Conservation (phyloP, 2,888 invertebrate species). For the Sesia bembeciformis region DNA sequence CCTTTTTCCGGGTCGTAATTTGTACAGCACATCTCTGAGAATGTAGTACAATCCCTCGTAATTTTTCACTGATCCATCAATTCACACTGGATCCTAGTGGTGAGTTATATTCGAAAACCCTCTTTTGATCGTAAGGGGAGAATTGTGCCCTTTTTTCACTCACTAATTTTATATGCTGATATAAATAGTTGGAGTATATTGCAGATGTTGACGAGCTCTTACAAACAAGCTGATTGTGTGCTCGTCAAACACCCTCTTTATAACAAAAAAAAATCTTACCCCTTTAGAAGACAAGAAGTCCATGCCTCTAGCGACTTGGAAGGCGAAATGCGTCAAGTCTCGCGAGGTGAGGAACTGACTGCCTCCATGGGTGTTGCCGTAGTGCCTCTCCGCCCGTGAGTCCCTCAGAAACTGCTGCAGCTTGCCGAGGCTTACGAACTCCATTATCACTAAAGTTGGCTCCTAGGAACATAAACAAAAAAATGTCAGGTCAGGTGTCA, state of each 20-base stretch:
- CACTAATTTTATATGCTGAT: background rate
- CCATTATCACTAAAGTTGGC: slow-evolving; percentile 93
- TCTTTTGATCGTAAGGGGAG: too few species aligned
- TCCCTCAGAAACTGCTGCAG: slow-evolving; percentile 90
- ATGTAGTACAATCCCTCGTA: too few species aligned
- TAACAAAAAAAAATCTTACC: slow-evolving; percentile 66
- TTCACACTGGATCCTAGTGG: too few species aligned
- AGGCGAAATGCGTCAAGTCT: slow-evolving; percentile 91
- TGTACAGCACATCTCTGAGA: too few species aligned
- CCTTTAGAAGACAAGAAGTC: slow-evolving; percentile 88
- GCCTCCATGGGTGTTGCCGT: slow-evolving; percentile 84
- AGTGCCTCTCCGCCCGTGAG: slow-evolving; percentile 88
- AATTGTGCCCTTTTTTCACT: too few species aligned
- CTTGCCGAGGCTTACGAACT: slow-evolving; percentile 91
- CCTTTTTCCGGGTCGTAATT: too few species aligned
- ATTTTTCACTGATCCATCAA: too few species aligned
- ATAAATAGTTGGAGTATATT: background rate
- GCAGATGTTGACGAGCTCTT: background rate
- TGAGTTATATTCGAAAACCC: too few species aligned
- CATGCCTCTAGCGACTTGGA: slow-evolving; percentile 94
- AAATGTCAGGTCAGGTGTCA: background rate
- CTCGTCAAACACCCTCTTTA: background rate
- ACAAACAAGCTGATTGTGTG: background rate
- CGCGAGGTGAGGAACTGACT: slow-evolving; percentile 86
- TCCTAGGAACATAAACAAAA: slow-evolving; percentile 63